Conservation (phyloP, 2,113 vertebrate genomes). For the Corythaeola cristata region DNA sequence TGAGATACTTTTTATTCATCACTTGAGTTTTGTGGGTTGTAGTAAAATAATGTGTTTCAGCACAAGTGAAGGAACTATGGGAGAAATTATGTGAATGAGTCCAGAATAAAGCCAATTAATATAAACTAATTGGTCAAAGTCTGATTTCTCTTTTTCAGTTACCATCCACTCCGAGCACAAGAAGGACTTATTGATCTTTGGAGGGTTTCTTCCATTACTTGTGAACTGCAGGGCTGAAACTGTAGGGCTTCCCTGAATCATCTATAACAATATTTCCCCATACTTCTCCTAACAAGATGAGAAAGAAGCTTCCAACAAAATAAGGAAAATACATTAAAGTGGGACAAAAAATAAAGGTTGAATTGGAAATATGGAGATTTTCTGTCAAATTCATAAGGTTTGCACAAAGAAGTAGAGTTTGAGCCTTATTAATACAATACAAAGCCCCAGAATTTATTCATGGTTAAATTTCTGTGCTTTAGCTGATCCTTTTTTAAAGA, state of each 20-base stretch:
- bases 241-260: not conserved
- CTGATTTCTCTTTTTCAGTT: constrained; percentile 6
- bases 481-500: constrained; percentile 12
- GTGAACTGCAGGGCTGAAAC: not conserved
- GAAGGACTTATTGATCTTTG: not conserved
- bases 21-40: not conserved
- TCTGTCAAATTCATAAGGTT: not conserved
- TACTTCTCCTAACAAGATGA: not conserved
- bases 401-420: constrained; percentile 16
- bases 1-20: not conserved
- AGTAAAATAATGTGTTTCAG: not conserved
- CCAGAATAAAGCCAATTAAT: not conserved
- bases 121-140: constrained; percentile 32
- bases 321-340: not conserved
- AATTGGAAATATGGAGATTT: not conserved
- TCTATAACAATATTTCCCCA: not conserved
- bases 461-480: constrained; percentile 23
- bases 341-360: not conserved
- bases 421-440: constrained; percentile 32
- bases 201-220: not conserved
- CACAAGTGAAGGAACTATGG: not conserved
- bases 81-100: not conserved
- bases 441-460: constrained; percentile 43
- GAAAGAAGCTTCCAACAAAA: not conserved
- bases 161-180: not conserved